phyloP scores from a whole-genome alignment of 2,797 vertebrate genomes.

The Macrochelys suwanniensis region DNA sequence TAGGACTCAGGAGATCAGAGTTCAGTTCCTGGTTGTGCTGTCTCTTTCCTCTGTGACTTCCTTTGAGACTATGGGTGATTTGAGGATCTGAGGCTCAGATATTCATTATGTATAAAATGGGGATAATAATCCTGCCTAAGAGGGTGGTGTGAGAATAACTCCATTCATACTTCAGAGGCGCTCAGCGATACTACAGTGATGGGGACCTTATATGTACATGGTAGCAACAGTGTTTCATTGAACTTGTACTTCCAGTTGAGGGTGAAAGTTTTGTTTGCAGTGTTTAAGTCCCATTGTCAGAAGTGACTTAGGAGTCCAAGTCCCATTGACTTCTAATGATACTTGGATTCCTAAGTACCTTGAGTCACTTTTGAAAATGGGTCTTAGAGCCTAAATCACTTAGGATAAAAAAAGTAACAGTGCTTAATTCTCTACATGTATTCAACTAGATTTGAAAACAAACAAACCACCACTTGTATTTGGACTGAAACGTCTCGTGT shows the following conservation, averaged over 20 bases:
- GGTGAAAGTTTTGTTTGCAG: neutral
- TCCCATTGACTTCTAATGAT: neutral
- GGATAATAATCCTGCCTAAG: neutral
- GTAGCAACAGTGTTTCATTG: neutral
- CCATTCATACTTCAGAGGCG: neutral
- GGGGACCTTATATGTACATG: neutral
- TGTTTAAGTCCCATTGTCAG: neutral
- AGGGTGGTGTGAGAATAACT: neutral
- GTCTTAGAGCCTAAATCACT: neutral
- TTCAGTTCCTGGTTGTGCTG: too few relatives aligned
- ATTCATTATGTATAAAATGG: neutral
- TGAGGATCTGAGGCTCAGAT: neutral
- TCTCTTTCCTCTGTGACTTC: neutral
- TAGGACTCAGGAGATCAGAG: too few relatives aligned
- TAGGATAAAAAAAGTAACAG: too few relatives aligned
- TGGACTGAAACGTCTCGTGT: neutral
- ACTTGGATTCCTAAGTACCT: neutral
- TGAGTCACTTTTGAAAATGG: neutral
- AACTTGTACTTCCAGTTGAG: neutral
- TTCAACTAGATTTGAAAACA: too few relatives aligned
- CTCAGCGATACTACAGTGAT: neutral
- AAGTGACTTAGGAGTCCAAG: neutral
- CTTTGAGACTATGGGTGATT: neutral
- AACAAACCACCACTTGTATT: neutral
- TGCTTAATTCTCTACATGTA: neutral